phyloP scores from a whole-genome alignment of 2,113 vertebrate genomes.

The Condylura cristata region DNA sequence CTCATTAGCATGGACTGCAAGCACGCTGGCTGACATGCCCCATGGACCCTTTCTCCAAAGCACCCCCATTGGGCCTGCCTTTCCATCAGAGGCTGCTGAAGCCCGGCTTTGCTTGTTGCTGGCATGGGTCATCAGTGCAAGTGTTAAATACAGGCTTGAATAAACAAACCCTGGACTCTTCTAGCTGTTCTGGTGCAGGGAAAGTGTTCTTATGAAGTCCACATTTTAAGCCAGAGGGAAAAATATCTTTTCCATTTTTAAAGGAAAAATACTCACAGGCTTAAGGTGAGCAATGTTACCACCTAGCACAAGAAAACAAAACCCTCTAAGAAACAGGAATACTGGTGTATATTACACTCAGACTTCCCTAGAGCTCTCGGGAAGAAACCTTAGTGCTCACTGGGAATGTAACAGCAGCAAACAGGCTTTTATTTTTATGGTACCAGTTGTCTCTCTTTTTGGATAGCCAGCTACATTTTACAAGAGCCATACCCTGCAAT shows the following conservation, averaged over 20 bases:
- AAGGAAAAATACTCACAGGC: constrained; percentile 29
- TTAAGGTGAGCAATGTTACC: constrained; percentile 65
- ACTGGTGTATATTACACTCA: neutral
- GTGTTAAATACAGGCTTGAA: neutral
- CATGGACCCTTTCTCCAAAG: neutral
- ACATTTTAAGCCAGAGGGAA: constrained; percentile 33
- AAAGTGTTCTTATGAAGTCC: neutral
- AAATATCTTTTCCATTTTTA: constrained; percentile 24
- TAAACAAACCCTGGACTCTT: neutral
- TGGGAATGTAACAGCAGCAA: constrained; percentile 23
- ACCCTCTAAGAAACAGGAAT: neutral
- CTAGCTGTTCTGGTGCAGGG: neutral
- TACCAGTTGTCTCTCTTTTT: constrained; percentile 59
- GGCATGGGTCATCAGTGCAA: neutral
- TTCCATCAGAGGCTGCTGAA: neutral
- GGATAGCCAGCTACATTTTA: constrained; percentile 55
- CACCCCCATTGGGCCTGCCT: neutral
- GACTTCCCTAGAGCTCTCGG: constrained; percentile 50
- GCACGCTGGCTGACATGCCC: neutral
- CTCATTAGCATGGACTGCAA: neutral
- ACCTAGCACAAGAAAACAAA: constrained; percentile 58
- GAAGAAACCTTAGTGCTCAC: constrained; percentile 39
- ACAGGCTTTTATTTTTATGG: constrained; percentile 66
- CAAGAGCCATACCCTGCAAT: constrained; percentile 62
- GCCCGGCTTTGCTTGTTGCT: neutral